Conservation (phyloP, 2,113 vertebrate genomes). For the Albula goreensis region DNA sequence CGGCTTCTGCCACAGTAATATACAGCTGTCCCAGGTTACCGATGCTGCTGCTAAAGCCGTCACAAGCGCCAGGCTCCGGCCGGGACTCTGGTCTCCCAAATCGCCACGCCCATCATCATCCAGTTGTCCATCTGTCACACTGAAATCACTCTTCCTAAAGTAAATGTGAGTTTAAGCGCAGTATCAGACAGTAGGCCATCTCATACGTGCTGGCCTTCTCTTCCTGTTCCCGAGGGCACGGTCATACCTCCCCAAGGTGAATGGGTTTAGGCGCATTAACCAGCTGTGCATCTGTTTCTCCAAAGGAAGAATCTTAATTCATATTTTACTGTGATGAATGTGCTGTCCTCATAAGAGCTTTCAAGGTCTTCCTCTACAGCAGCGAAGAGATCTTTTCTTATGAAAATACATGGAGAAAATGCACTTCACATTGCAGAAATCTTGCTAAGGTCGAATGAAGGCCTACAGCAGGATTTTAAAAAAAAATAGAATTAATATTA, state of each 20-base stretch:
- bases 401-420: too few relatives aligned
- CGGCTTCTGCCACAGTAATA: neutral
- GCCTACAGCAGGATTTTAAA: too few relatives aligned
- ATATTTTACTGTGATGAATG: neutral
- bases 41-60: neutral
- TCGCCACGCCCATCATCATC: constrained; percentile 3
- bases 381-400: neutral
- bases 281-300: neutral
- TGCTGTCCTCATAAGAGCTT: neutral
- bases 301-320: neutral
- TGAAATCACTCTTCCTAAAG: neutral
- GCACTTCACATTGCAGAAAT: too few relatives aligned
- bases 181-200: neutral
- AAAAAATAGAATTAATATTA: too few relatives aligned
- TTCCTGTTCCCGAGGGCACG: neutral
- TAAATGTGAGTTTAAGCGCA: neutral
- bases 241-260: neutral
- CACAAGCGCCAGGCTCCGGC: neutral
- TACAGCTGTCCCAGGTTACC: neutral
- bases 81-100: neutral
- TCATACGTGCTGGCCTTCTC: too few relatives aligned
- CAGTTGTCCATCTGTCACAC: constrained; percentile 13
- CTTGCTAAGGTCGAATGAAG: too few relatives aligned
- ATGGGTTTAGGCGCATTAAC: neutral
- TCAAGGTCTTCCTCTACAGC: neutral